Percentiles rank a stretch among this genome's conserved stretches.
Evolutionary conservation across 2,888 invertebrate genomes (phyloP).

Genomic region (Pterostichus niger): DNA sequence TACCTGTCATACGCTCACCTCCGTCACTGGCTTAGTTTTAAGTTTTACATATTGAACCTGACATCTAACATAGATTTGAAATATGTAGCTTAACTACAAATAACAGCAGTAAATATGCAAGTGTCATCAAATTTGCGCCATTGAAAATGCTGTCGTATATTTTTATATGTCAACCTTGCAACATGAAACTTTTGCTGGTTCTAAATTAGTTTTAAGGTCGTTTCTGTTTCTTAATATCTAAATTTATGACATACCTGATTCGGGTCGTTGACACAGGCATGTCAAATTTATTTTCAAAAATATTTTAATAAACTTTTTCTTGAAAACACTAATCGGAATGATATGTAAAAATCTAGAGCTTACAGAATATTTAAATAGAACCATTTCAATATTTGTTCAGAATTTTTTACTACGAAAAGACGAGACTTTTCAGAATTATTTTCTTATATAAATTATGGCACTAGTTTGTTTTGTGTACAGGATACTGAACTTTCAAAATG

Average conservation of each 20-base stretch:
- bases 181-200: conserved; percentile 7
- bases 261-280: conserved; percentile 38
- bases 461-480: not conserved
- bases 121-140: not conserved
- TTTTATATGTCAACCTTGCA: conserved; percentile 7
- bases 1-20: conserved; percentile 1
- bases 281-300: not conserved
- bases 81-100: not conserved
- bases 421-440: no score
- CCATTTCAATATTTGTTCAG: no score
- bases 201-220: conserved; percentile 21
- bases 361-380: no score
- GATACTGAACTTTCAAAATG: conserved; percentile 9
- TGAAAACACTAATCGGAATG: no score
- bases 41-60: conserved; percentile 24
- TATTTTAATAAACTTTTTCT: no score
- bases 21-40: not conserved
- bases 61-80: conserved; percentile 7
- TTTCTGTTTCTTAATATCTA: not conserved
- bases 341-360: no score
- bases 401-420: no score
- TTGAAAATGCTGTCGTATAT: no score
- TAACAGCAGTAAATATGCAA: not conserved
- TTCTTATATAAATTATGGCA: no score
- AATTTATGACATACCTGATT: conserved; percentile 16